These are phyloP conservation scores for Diabrotica undecimpunctata DNA, from an alignment of 1,140 invertebrate genomes.

Conservation along the genomic window DNA sequence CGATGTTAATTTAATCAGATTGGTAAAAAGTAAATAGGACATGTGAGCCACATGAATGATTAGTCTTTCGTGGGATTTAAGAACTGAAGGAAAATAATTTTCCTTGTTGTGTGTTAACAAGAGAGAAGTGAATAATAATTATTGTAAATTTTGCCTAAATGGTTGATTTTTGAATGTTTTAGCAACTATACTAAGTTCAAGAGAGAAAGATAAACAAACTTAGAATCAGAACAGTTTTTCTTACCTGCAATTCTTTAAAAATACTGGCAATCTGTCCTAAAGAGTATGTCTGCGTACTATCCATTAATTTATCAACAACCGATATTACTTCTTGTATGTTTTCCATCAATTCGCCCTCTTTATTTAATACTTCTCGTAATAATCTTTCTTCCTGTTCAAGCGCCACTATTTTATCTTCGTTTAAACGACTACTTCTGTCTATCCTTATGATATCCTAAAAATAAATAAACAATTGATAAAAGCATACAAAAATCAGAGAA, in stretches of 20 bases:
- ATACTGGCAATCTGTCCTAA: constrained; percentile 69
- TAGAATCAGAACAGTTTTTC: neutral
- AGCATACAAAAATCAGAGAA: neutral
- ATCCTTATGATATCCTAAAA: constrained; percentile 82
- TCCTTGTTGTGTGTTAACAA: no score
- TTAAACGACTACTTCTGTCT: constrained; percentile 71
- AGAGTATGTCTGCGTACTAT: constrained; percentile 57
- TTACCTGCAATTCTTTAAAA: constrained; percentile 70
- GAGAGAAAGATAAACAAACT: no score
- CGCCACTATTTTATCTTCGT: constrained; percentile 73
- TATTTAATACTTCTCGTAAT: constrained; percentile 64
- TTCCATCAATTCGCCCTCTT: constrained; percentile 72
- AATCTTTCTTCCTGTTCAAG: constrained; percentile 76
- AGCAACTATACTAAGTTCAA: no score
- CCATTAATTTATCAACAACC: constrained; percentile 66
- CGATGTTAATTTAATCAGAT: no score
- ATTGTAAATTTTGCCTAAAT: no score
- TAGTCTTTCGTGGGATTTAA: no score
- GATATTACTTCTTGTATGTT: constrained; percentile 69
- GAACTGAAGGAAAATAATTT: no score
- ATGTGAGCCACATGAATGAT: no score
- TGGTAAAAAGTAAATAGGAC: no score
- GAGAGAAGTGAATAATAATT: no score
- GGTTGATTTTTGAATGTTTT: no score
- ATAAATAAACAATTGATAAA: constrained; percentile 22